Evolutionary conservation across 2,797 vertebrate genomes (phyloP).

Genomic region (Varecia variegata): DNA sequence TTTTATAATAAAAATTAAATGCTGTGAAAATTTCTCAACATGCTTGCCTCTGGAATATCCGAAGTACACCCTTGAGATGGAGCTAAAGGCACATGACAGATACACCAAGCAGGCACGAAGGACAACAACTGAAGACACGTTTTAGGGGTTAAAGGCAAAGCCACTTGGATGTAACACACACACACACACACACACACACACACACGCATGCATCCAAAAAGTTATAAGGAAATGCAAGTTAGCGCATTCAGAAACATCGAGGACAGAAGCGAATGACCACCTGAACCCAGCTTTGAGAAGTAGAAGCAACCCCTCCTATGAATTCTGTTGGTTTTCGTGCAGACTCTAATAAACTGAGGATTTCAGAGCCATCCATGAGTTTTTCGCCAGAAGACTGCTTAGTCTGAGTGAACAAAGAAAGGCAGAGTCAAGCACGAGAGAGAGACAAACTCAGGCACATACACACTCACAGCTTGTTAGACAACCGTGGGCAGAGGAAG

Average conservation of each 20-base stretch:
- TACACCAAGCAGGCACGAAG: background rate
- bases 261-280: constrained; percentile 84
- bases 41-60: background rate
- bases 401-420: constrained; percentile 91
- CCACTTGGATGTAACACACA: background rate
- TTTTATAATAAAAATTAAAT: background rate
- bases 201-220: background rate
- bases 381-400: constrained; percentile 92
- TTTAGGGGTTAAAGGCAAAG: background rate
- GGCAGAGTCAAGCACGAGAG: constrained; percentile 81
- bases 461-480: constrained; percentile 61
- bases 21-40: background rate
- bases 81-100: background rate
- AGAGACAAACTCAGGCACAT: background rate
- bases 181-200: no score
- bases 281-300: constrained; percentile 89
- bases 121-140: background rate
- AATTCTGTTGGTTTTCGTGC: constrained; percentile 89
- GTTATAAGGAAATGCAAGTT: constrained; percentile 10
- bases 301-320: constrained; percentile 89
- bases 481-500: constrained; percentile 71
- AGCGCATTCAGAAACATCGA: constrained; percentile 29
- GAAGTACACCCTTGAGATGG: background rate
- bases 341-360: constrained; percentile 89
- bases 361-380: constrained; percentile 88